These are phyloP conservation scores for Drosophila infuscata DNA, from an alignment of 2,888 invertebrate species.

Conservation along the genomic window DNA sequence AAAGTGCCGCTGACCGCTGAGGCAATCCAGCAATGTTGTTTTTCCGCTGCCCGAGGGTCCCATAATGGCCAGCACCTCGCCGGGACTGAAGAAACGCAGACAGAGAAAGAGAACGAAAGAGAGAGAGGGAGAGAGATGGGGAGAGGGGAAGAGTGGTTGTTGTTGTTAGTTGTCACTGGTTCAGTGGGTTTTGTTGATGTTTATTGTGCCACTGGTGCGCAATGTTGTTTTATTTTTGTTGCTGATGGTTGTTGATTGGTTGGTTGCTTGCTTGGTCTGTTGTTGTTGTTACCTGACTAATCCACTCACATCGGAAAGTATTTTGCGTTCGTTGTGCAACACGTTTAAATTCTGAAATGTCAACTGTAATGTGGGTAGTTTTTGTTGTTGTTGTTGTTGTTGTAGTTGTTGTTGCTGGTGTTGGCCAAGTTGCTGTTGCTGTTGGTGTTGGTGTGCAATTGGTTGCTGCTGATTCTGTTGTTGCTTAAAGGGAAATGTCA, in stretches of 20 bases:
- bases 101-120: constrained; percentile 10
- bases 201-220: constrained; percentile 39
- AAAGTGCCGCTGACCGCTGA: constrained; percentile 89
- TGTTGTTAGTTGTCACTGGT: constrained; percentile 51
- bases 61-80: constrained; percentile 92
- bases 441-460: constrained; percentile 37
- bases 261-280: constrained; percentile 27
- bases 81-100: constrained; percentile 86
- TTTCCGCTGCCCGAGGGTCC: constrained; percentile 93
- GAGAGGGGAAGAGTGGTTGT: constrained; percentile 21
- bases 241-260: constrained; percentile 37
- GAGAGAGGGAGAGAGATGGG: constrained; percentile 2
- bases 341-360: constrained; percentile 89
- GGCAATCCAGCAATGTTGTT: constrained; percentile 91
- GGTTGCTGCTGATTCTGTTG: constrained; percentile 38
- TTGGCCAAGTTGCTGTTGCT: constrained; percentile 25
- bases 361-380: constrained; percentile 88
- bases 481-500: constrained; percentile 87
- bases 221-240: constrained; percentile 22
- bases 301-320: constrained; percentile 90
- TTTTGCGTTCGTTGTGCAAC: constrained; percentile 86
- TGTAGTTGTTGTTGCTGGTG: constrained; percentile 37
- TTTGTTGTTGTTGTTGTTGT: constrained; percentile 70
- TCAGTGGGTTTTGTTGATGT: constrained; percentile 51
- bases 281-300: constrained; percentile 86